These are phyloP conservation scores for Archocentrus centrarchus DNA, from an alignment of 2,113 vertebrate genomes.

Conservation along the genomic window DNA sequence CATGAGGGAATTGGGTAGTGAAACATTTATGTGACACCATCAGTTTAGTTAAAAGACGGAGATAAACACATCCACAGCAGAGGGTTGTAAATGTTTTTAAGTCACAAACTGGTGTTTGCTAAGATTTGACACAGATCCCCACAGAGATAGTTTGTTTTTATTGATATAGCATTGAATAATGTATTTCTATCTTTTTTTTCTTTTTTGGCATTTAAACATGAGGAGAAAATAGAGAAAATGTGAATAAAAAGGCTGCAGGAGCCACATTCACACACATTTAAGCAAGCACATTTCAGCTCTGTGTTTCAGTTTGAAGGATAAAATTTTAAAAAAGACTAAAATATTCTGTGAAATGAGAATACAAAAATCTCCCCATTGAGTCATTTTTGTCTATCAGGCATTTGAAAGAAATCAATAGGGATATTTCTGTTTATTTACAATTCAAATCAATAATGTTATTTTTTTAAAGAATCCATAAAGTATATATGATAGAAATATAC, in stretches of 20 bases:
- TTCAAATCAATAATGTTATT: neutral
- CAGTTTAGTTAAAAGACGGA: slow-evolving; percentile 53
- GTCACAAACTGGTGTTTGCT: slow-evolving; percentile 30
- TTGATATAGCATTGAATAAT: slow-evolving; percentile 11
- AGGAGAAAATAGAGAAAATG: neutral
- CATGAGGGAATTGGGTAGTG: slow-evolving; percentile 35
- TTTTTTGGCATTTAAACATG: neutral
- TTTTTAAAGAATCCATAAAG: neutral
- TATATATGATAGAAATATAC: neutral
- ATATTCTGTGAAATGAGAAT: neutral
- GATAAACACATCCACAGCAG: slow-evolving; percentile 30
- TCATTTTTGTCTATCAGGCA: too few species aligned
- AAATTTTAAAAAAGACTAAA: neutral
- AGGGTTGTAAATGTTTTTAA: slow-evolving; percentile 27
- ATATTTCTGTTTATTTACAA: neutral
- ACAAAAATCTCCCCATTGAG: neutral
- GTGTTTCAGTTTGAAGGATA: neutral
- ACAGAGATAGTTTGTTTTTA: neutral
- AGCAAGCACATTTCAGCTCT: neutral
- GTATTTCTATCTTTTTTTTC: neutral
- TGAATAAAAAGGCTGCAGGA: neutral
- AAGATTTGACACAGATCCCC: slow-evolving; percentile 24
- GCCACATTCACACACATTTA: neutral
- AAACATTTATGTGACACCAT: slow-evolving; percentile 68
- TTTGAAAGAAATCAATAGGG: neutral